Percentiles rank a stretch among this genome's conserved stretches.
These are phyloP conservation scores for Varanus salvator DNA, from an alignment of 2,113 vertebrate species.

Conservation along the genomic window DNA sequence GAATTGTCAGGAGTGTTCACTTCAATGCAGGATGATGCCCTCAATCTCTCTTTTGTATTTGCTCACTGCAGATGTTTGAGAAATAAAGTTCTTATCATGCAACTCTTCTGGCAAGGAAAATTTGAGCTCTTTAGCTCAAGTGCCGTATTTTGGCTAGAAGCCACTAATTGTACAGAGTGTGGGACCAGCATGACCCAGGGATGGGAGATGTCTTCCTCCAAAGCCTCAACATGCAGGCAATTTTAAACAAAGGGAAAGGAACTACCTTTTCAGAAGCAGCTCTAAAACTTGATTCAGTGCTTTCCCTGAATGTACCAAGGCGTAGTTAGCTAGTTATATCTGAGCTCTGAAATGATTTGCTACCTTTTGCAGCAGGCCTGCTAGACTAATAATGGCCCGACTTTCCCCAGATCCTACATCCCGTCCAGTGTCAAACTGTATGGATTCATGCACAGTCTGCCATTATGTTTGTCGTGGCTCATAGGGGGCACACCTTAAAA, in stretches of 20 bases:
- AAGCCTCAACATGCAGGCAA: neutral
- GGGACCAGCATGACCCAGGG: neutral
- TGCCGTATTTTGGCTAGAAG: neutral
- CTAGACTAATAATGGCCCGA: neutral
- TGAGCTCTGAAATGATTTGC: neutral
- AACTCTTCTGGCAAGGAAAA: neutral
- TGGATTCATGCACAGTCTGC: too few species aligned
- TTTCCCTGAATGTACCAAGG: slow-evolving; percentile 14
- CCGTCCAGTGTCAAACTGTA: too few species aligned
- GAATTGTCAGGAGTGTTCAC: accelerated
- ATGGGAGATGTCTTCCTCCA: neutral
- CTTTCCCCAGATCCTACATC: neutral
- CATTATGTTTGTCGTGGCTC: too few species aligned
- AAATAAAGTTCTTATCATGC: neutral
- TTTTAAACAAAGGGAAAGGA: neutral
- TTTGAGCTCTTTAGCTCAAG: neutral
- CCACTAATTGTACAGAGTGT: neutral
- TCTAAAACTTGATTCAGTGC: neutral
- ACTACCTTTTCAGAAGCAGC: neutral
- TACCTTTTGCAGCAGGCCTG: neutral
- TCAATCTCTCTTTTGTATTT: neutral
- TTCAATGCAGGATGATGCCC: neutral
- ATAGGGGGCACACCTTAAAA: too few species aligned
- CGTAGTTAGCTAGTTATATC: neutral
- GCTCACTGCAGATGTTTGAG: too few species aligned